Evolutionary conservation across 2,113 vertebrate species (phyloP).

Genomic region (Bos indicus): DNA sequence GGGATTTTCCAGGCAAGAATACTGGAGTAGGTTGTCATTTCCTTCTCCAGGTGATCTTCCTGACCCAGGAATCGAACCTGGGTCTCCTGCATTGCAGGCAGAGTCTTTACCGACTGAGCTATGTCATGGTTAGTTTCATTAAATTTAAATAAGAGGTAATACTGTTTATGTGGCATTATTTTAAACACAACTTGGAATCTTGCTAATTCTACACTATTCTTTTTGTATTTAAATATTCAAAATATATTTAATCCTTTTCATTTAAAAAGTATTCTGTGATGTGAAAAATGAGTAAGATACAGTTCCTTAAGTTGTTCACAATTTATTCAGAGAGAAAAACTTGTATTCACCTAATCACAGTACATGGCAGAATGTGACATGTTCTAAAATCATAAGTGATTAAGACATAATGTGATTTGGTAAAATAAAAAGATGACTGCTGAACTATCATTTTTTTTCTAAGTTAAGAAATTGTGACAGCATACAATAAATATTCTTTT

Average conservation of each 20-base stretch:
- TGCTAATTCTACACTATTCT: neutral
- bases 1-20: too few species aligned
- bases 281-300: neutral
- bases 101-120: too few species aligned
- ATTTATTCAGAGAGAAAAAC: neutral
- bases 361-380: neutral
- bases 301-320: neutral
- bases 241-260: neutral
- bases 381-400: conserved; percentile 14
- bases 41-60: too few species aligned
- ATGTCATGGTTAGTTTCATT: neutral
- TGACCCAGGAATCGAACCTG: too few species aligned
- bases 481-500: neutral
- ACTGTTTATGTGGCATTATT: neutral
- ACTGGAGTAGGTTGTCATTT: too few species aligned
- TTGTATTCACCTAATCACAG: neutral
- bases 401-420: neutral
- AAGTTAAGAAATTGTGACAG: conserved; percentile 16
- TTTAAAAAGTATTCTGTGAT: neutral
- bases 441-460: conserved; percentile 18
- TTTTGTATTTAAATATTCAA: neutral
- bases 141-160: neutral
- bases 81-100: too few species aligned
- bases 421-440: neutral
- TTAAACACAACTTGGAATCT: neutral